Evolutionary conservation across 2,888 invertebrate genomes (phyloP), one percentile per base, ranked within the genome.

Genomic region (Sisyra nigra): DNA sequence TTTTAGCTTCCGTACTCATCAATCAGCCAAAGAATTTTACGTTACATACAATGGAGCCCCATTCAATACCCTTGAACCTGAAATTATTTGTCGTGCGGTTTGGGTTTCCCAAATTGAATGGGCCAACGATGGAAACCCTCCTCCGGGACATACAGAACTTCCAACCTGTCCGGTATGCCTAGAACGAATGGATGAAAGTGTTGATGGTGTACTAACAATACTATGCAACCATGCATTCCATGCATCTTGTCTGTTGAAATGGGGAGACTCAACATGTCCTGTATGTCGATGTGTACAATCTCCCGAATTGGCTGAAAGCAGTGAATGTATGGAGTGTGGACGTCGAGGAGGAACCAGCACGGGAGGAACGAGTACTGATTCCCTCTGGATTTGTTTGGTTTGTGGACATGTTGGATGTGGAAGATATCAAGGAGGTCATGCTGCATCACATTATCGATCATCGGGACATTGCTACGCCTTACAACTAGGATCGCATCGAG

Each of bases 361-460:
- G 0, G 18, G 18, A 9, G 67, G 67, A 30, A 63, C 63, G 14
- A 73, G 72, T 42, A 71, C 78, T 1, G 87, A 89, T 53, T 79
- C 92, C 43, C 68, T 99, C 3, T 99, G 98, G 98, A 97, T 99
- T 53, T 99, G 98, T 58, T 70, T 99, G 42, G 92, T 99, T 48
- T 99, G 98, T 60, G 98, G 98, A 1, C 87, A 97, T 59, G 85
- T 99, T 9, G 98, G 98, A 18, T 99, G 98, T 62, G 97, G 98
- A 3, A 74, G 96, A 42, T 74, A 75, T 46, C 72, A 72, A 53
- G 69, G 74, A 30, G 94, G 93, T 0, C 98, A 98, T 64, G 98
- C 98, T 0, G 91, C 89, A 37, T 85, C 88, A 47, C 98, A 99
- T 61, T 98, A 89, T 64, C 70, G 85, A 44, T 85, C 87, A 44